Evolutionary conservation across 1,140 invertebrate genomes (phyloP).

Genomic region (Phymorhynchus buccinoides): DNA sequence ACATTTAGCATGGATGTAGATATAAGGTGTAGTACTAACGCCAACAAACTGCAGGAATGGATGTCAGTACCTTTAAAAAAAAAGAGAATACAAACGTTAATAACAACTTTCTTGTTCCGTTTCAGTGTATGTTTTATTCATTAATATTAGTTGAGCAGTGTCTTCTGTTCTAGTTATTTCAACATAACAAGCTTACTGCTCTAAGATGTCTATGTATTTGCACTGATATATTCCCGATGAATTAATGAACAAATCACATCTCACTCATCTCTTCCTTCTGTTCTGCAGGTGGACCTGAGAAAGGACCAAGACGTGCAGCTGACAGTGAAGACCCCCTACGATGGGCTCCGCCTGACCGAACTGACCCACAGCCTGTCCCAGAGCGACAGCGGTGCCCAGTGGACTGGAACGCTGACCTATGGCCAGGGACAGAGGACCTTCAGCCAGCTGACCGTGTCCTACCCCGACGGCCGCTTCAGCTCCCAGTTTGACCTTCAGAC

Average conservation of each 20-base stretch:
- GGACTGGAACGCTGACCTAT: background rate
- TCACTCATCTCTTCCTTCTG: background rate
- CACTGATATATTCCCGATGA: too few relatives aligned
- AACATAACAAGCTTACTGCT: too few relatives aligned
- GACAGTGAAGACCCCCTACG: conserved; percentile 20
- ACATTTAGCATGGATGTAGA: too few relatives aligned
- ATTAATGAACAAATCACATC: background rate
- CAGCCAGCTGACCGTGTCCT: conserved; percentile 19
- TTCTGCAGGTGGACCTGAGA: background rate
- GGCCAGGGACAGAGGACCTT: background rate
- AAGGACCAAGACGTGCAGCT: conserved; percentile 8
- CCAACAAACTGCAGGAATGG: too few relatives aligned
- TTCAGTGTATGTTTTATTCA: too few relatives aligned
- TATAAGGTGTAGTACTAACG: too few relatives aligned
- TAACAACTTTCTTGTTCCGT: too few relatives aligned
- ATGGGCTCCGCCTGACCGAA: conserved; percentile 13
- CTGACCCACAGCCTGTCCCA: conserved; percentile 18
- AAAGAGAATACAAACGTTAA: too few relatives aligned
- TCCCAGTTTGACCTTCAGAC: conserved; percentile 10
- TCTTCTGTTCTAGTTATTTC: too few relatives aligned
- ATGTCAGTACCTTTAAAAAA: too few relatives aligned
- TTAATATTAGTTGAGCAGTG: too few relatives aligned
- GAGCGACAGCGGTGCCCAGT: conserved; percentile 23
- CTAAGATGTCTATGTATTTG: too few relatives aligned
- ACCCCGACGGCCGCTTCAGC: background rate